A percentile compares a stretch with the other conserved stretches of the same genome.
Conservation (phyloP, 2,888 invertebrate genomes). For the Pedicia rivosa region DNA sequence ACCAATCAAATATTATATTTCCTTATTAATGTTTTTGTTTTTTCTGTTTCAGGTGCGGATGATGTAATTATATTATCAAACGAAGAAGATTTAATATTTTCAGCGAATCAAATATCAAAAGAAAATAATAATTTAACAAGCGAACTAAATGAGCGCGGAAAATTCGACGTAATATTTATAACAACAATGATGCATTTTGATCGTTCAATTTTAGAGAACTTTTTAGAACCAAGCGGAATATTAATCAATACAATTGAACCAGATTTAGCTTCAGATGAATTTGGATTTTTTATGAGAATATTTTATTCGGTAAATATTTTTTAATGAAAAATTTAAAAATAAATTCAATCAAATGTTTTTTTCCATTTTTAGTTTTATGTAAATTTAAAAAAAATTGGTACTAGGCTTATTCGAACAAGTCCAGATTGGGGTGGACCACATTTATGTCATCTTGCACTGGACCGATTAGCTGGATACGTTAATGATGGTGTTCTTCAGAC, state of each 20-base stretch:
- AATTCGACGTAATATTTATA: constrained; percentile 2
- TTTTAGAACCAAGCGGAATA: too few species aligned
- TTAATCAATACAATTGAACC: constrained; percentile 1
- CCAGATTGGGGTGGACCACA: constrained; percentile 21
- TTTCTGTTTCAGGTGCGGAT: constrained; percentile 28
- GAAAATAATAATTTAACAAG: too few species aligned
- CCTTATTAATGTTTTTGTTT: too few species aligned
- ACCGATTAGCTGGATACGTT: constrained; percentile 29
- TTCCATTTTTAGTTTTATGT: constrained; percentile 7
- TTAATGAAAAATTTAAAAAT: not conserved
- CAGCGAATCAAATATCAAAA: too few species aligned
- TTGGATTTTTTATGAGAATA: not conserved
- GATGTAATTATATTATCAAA: constrained; percentile 32
- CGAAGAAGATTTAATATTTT: constrained; percentile 10
- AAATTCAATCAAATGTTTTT: not conserved
- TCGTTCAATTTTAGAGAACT: too few species aligned
- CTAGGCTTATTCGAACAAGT: not conserved
- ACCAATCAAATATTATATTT: not conserved
- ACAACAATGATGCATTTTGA: constrained; percentile 1
- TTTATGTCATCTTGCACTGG: constrained; percentile 23
- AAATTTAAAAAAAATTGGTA: constrained; percentile 5
- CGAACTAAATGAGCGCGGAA: not conserved
- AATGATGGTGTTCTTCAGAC: constrained; percentile 38
- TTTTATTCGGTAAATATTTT: not conserved
- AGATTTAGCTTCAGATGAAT: constrained; percentile 7